A percentile compares a stretch with the other conserved stretches of the same genome.
These are phyloP conservation scores for Aphis craccivora DNA, from an alignment of 1,140 invertebrate genomes.

Conservation along the genomic window DNA sequence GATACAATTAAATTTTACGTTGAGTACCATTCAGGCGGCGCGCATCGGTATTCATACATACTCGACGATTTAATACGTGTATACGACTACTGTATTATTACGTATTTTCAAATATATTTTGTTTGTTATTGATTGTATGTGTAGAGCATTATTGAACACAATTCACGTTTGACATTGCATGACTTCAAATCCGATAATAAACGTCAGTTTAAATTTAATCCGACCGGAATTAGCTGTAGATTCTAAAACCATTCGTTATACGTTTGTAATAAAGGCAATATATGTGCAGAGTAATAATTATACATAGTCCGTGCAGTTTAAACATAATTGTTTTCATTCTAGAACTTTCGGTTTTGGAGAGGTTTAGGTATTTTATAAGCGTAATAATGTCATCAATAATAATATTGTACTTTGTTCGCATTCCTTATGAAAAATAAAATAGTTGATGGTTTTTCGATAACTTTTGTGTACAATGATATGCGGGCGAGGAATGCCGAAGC, in stretches of 20 bases:
- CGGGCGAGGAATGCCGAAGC: background rate
- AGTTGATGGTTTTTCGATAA: background rate
- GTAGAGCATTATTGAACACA: background rate
- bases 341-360: background rate
- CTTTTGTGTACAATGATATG: background rate
- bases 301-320: background rate
- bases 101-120: constrained; percentile 3
- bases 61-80: background rate
- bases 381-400: background rate
- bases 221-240: background rate
- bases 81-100: background rate
- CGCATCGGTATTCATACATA: background rate
- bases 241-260: background rate
- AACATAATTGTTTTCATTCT: background rate
- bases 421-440: background rate
- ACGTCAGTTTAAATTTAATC: background rate
- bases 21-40: background rate
- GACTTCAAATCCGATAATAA: constrained; percentile 10
- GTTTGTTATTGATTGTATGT: background rate
- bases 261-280: no score
- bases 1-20: background rate
- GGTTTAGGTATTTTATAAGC: background rate
- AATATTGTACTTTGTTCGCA: background rate
- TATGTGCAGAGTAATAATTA: no score
- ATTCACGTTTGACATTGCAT: background rate